Conservation (phyloP, 2,888 invertebrate genomes). For the Dorcus parallelipipedus region DNA sequence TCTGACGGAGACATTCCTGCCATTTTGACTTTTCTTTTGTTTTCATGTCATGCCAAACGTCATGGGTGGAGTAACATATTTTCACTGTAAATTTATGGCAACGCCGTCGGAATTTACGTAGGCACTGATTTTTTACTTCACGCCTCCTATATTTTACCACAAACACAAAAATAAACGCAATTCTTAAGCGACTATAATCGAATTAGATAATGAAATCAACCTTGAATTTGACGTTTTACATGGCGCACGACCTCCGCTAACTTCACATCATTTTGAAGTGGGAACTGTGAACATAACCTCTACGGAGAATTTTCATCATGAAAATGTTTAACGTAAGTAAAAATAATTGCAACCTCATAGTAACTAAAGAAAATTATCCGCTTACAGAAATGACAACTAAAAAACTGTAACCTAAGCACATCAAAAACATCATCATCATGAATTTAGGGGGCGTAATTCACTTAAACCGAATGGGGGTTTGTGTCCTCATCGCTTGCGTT, state of each 20-base stretch:
- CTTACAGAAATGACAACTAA: background rate
- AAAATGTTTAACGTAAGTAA: too few relatives aligned
- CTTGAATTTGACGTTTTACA: conserved; percentile 18
- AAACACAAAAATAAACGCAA: background rate
- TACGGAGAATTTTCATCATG: too few relatives aligned
- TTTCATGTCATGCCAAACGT: conserved; percentile 21
- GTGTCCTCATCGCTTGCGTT: conserved; percentile 41
- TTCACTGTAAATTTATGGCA: too few relatives aligned
- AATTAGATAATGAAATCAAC: conserved; percentile 11
- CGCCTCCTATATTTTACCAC: background rate
- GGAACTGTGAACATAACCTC: conserved; percentile 16
- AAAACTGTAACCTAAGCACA: background rate
- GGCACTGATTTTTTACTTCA: background rate
- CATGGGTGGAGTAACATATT: conserved; percentile 9
- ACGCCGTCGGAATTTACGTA: background rate
- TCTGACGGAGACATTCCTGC: conserved; percentile 74
- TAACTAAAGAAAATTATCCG: too few relatives aligned
- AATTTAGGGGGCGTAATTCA: conserved; percentile 66
- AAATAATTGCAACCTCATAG: too few relatives aligned
- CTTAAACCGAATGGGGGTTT: conserved; percentile 54
- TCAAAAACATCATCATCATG: conserved; percentile 51
- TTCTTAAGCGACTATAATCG: conserved; percentile 11
- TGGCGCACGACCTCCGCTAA: background rate
- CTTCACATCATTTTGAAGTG: conserved; percentile 7
- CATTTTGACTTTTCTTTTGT: conserved; percentile 52